Base-by-base conservation (phyloP, 2,797 vertebrate species). In the Atherinosoma microstoma region DNA sequence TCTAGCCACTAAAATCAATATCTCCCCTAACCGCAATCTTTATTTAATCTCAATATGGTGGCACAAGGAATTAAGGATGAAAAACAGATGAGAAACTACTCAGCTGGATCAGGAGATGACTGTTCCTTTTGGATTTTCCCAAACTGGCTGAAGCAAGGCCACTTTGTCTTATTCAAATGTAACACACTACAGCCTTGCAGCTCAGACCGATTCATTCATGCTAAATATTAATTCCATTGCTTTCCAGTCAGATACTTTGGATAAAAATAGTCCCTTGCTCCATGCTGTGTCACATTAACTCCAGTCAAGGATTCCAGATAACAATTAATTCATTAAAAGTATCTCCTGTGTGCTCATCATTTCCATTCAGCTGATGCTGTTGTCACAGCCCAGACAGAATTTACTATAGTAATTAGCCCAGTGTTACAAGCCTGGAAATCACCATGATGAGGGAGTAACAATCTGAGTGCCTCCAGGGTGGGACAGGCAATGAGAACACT, bases 1-100 rank as follows among this genome's bases (percentile, higher is more conserved):
- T 85, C 85, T 69, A 78, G 82, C 85, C 70, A 74, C 86, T 81
- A 84, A 78, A 92, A 94, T 95, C 93, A 35, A 95, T 95, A 91
- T 61, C 82, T 71, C 78, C 65, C 67, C 67, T 73, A 76, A 93
- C 93, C 92, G 80, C 82, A 91, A 91, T 89, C 88, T 90, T 92
- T 88, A 91, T 91, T 92, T 89, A 87, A 92, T 90, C 86, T 89
- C 76, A 81, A 86, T 89, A 82, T 58, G 71, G 78, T 92, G 87
- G 87, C 87, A 87, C 58, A 83, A 82, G 73, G 83, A 89, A 91
- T 92, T 92, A 90, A 73, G 38, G 74, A 73, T 79, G 74, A 83
- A 78, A 84, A 78, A 67, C 27, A 53, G 76, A 88, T 86, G 84
- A 90, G 73, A 78, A 84, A 87, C 84, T 47, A 62, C 53, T 75